Percentiles rank a stretch among this genome's conserved stretches.
These are phyloP conservation scores for Takifugu ocellatus DNA, from an alignment of 2,797 vertebrate species.

Conservation along the genomic window DNA sequence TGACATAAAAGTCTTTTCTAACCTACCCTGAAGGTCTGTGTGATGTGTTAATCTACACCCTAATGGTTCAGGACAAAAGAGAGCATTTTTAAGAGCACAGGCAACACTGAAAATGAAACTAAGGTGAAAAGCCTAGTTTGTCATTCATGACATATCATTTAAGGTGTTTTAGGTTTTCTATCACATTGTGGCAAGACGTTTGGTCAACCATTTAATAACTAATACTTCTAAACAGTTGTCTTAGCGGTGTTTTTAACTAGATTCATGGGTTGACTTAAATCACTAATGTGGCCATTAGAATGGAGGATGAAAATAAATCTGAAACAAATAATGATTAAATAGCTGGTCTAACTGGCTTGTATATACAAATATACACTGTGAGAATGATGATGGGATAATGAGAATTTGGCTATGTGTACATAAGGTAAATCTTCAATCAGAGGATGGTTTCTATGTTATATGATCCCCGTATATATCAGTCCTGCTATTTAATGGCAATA, in stretches of 20 bases:
- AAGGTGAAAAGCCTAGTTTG: conserved; percentile 25
- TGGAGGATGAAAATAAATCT: conserved; percentile 61
- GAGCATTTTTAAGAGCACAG: conserved; percentile 3
- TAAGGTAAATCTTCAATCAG: conserved; percentile 21
- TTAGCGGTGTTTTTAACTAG: conserved; percentile 52
- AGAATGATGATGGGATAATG: conserved; percentile 21
- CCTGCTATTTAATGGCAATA: conserved; percentile 62
- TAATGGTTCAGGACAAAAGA: conserved; percentile 35
- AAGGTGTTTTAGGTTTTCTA: conserved; percentile 34
- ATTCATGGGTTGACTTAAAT: conserved; percentile 64
- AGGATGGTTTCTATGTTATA: conserved; percentile 34
- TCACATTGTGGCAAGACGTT: conserved; percentile 44
- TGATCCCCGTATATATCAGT: conserved; percentile 60
- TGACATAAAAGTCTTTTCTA: conserved; percentile 38
- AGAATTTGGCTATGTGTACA: conserved; percentile 11
- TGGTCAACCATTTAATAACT: conserved; percentile 70
- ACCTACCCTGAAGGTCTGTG: conserved; percentile 45
- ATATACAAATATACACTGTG: conserved; percentile 53
- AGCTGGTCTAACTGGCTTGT: conserved; percentile 38
- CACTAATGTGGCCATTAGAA: conserved; percentile 55
- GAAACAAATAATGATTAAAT: conserved; percentile 67
- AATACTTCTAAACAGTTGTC: conserved; percentile 28
- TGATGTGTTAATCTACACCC: conserved; percentile 29
- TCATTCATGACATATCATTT: conserved; percentile 34
- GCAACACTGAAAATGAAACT: conserved; percentile 10